A percentile compares a stretch with the other conserved stretches of the same genome.
phyloP scores from a whole-genome alignment of 2,888 invertebrate genomes.

The Malachius bipustulatus region DNA sequence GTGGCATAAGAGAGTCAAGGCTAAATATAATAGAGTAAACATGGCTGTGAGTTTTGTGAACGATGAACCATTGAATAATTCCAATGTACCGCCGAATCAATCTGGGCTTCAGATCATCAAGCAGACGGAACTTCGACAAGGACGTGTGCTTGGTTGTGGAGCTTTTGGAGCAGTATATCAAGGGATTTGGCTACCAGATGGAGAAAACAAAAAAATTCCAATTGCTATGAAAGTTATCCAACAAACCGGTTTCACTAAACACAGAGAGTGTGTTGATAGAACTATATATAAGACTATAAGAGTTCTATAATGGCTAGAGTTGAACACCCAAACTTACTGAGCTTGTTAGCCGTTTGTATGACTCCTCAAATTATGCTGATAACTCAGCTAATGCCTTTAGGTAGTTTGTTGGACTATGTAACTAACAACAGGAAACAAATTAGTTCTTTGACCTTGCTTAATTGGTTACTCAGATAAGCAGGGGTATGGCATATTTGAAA shows the following conservation, averaged over 20 bases:
- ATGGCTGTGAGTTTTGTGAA: conserved; percentile 82
- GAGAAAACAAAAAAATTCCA: conserved; percentile 79
- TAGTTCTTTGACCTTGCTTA: conserved; percentile 85
- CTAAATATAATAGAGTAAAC: conserved; percentile 84
- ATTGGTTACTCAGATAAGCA: conserved; percentile 97
- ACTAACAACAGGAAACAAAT: conserved; percentile 84
- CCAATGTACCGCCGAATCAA: conserved; percentile 87
- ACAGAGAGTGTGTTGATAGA: conserved; percentile 77
- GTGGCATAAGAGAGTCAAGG: conserved; percentile 60
- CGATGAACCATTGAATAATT: conserved; percentile 81
- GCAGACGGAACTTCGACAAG: conserved; percentile 82
- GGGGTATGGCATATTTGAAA: conserved; percentile 91
- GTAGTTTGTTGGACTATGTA: conserved; percentile 90
- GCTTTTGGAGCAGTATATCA: conserved; percentile 96
- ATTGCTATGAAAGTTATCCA: conserved; percentile 95
- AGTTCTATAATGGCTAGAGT: conserved; percentile 98
- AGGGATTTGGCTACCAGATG: conserved; percentile 92
- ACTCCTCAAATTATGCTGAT: conserved; percentile 96
- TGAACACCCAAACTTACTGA: conserved; percentile 88
- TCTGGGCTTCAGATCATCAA: conserved; percentile 86
- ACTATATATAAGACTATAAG: too few species aligned
- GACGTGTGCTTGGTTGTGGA: conserved; percentile 87
- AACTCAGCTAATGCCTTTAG: conserved; percentile 94
- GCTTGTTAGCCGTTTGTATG: conserved; percentile 91
- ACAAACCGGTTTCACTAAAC: conserved; percentile 65